phyloP scores from a whole-genome alignment of 2,113 vertebrate genomes.

The Theristicus caerulescens region DNA sequence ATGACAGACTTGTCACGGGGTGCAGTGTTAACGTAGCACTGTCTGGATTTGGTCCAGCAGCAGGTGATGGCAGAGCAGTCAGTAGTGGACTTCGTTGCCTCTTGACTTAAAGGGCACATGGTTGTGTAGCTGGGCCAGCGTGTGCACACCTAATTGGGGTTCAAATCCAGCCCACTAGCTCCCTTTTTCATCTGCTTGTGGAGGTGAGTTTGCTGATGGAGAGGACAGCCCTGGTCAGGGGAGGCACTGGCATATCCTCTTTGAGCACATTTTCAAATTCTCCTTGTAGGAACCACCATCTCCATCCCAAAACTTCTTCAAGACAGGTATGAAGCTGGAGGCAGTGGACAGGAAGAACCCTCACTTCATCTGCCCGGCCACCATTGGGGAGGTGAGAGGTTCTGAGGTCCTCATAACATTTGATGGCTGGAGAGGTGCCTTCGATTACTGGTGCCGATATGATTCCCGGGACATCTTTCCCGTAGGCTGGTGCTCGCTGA shows the following conservation, averaged over 20 bases:
- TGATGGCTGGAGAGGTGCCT: slow-evolving; percentile 97
- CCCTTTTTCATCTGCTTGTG: background rate
- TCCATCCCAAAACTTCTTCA: slow-evolving; percentile 95
- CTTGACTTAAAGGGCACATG: background rate
- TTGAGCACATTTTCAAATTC: slow-evolving; percentile 17
- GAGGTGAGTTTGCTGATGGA: background rate
- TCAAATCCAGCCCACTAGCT: background rate
- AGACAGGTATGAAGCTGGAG: slow-evolving; percentile 98
- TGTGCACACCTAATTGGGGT: background rate
- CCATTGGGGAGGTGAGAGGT: slow-evolving; percentile 95
- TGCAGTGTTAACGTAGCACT: background rate
- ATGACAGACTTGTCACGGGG: background rate
- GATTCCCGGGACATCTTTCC: slow-evolving; percentile 99
- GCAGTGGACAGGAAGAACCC: slow-evolving; percentile 99
- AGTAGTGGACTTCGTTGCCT: background rate
- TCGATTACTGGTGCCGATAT: slow-evolving; percentile 99
- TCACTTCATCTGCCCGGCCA: slow-evolving; percentile 98
- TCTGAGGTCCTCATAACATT: slow-evolving; percentile 98
- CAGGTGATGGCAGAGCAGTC: background rate
- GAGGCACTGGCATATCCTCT: background rate
- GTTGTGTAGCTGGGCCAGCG: background rate
- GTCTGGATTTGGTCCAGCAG: background rate
- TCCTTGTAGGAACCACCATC: slow-evolving; percentile 89
- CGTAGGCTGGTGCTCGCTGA: slow-evolving; percentile 95
- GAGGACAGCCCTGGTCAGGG: background rate